Conservation (phyloP, 2,888 invertebrate species). For the Ganaspis brasiliensis region DNA sequence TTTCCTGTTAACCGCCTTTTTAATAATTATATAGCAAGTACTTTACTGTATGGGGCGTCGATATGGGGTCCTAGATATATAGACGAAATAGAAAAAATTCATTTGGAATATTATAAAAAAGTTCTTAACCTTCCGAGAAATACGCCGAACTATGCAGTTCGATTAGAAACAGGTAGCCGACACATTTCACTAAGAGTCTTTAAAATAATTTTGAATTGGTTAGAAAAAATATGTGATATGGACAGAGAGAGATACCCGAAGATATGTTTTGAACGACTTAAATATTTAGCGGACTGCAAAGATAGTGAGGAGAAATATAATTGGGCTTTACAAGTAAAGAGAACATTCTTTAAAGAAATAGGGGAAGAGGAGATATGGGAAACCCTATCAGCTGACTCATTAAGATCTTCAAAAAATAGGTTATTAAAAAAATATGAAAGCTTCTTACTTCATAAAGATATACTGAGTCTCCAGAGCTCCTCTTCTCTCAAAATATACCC, state of each 20-base stretch:
- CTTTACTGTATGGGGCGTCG: not conserved
- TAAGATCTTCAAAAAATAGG: not conserved
- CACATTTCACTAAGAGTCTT: not conserved
- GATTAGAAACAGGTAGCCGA: not conserved
- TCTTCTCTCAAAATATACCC: too few species aligned
- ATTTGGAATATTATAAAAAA: not conserved
- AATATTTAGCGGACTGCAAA: too few species aligned
- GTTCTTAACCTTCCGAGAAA: not conserved
- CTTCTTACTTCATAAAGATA: not conserved
- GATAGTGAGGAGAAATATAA: too few species aligned
- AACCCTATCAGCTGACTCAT: not conserved
- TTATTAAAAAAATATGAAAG: not conserved
- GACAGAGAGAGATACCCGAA: not conserved
- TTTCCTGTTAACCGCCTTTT: not conserved
- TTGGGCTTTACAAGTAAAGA: not conserved
- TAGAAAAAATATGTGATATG: not conserved
- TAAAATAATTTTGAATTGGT: not conserved
- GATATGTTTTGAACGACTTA: too few species aligned
- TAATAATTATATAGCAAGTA: not conserved
- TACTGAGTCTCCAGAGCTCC: not conserved
- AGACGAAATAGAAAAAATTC: not conserved
- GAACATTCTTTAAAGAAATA: not conserved
- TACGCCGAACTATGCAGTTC: not conserved
- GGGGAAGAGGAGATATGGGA: not conserved
- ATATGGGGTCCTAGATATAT: constrained; percentile 3